Percentiles rank a stretch among this genome's conserved stretches.
phyloP scores from a whole-genome alignment of 2,888 invertebrate species.

The Ypsolopha scabrella region DNA sequence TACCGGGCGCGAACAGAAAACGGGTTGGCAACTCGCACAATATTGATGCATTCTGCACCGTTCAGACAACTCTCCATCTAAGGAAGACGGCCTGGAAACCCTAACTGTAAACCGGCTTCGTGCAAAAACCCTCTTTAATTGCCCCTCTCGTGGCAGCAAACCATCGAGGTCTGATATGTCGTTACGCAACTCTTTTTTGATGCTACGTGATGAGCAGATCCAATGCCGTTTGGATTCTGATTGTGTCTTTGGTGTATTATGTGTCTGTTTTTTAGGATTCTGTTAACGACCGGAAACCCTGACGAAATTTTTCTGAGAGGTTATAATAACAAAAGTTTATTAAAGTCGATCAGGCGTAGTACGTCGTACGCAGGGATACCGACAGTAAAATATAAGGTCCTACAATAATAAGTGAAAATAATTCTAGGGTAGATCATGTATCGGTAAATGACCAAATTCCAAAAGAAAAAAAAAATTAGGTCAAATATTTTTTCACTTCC shows the following conservation, averaged over 20 bases:
- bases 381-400: too few relatives aligned
- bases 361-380: too few relatives aligned
- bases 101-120: conserved; percentile 43
- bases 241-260: conserved; percentile 2
- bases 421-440: too few relatives aligned
- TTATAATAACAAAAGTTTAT: too few relatives aligned
- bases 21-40: conserved; percentile 23
- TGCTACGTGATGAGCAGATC: neutral
- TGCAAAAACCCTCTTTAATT: conserved; percentile 46
- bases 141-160: conserved; percentile 21
- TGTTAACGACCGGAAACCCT: too few relatives aligned
- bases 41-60: conserved; percentile 44
- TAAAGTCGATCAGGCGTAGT: too few relatives aligned
- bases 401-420: too few relatives aligned
- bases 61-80: conserved; percentile 47
- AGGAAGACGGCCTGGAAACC: conserved; percentile 40
- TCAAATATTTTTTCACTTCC: too few relatives aligned
- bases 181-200: conserved; percentile 20
- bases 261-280: too few relatives aligned
- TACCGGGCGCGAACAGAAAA: neutral
- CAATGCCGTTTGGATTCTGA: neutral
- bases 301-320: too few relatives aligned
- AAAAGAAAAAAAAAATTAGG: too few relatives aligned
- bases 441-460: too few relatives aligned
- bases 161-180: conserved; percentile 5